Conservation (phyloP, 2,797 vertebrate species). For the Sebastes cheni region DNA sequence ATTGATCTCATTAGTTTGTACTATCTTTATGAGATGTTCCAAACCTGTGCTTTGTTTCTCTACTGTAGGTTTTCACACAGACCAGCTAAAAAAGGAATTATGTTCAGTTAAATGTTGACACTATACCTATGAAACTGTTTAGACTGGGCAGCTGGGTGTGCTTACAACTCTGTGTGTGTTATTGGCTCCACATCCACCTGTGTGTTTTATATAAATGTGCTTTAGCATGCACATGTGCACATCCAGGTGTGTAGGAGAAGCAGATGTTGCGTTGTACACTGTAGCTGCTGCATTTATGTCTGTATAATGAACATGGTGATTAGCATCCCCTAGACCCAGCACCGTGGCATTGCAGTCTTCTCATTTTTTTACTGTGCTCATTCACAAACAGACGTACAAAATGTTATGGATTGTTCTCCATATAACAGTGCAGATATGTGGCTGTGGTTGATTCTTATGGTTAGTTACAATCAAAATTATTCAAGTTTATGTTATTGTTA, state of each 20-base stretch:
- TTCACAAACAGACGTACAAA: constrained; percentile 23
- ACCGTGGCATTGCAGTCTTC: constrained; percentile 66
- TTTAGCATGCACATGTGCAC: neutral
- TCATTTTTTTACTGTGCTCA: constrained; percentile 31
- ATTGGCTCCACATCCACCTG: constrained; percentile 10
- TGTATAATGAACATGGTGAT: constrained; percentile 68
- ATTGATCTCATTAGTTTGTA: neutral
- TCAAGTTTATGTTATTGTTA: constrained; percentile 56
- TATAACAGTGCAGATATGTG: constrained; percentile 34
- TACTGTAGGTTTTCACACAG: neutral
- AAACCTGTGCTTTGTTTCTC: neutral
- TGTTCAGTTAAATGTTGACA: constrained; percentile 62
- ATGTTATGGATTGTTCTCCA: constrained; percentile 29
- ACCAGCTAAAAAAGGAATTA: constrained; percentile 31
- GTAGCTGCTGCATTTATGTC: constrained; percentile 40
- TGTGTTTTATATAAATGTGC: constrained; percentile 13
- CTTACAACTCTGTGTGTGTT: constrained; percentile 4
- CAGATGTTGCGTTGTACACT: constrained; percentile 27
- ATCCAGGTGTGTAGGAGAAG: constrained; percentile 29
- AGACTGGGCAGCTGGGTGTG: constrained; percentile 25
- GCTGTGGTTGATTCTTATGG: constrained; percentile 24
- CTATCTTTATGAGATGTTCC: neutral
- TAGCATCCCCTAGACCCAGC: constrained; percentile 81
- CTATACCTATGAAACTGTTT: constrained; percentile 53
- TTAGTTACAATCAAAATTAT: constrained; percentile 63